Conservation (phyloP, 64 coral and sea anemone genomes). For the Montipora cactus region DNA sequence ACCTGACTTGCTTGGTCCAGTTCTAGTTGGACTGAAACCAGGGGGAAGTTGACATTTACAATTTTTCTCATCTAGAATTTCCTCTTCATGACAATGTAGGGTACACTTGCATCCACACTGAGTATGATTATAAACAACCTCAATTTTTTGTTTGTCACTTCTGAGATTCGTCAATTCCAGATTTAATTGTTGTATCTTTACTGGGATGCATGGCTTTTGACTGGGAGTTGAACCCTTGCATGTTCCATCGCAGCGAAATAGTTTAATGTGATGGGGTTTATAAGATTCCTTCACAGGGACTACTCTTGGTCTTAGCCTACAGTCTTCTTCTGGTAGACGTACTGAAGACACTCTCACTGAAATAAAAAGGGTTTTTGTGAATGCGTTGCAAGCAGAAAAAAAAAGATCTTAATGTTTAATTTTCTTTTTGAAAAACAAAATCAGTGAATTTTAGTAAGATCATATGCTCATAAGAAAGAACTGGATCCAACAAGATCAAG, state of each 20-base stretch:
- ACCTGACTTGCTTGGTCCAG: background rate
- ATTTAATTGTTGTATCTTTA: background rate
- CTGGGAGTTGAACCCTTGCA: background rate
- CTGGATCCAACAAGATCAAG: too few species aligned
- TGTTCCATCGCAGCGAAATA: slow-evolving; percentile 54
- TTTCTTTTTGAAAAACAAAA: too few species aligned
- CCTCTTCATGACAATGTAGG: background rate
- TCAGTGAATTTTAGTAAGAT: too few species aligned
- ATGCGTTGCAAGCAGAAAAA: background rate
- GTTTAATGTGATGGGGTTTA: slow-evolving; percentile 45
- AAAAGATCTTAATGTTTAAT: too few species aligned
- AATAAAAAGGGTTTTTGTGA: background rate
- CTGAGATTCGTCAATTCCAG: background rate
- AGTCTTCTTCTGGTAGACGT: background rate
- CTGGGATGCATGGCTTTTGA: background rate
- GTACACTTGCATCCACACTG: background rate
- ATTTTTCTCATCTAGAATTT: background rate
- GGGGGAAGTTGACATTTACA: background rate
- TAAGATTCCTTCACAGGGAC: background rate
- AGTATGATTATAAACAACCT: slow-evolving; percentile 25
- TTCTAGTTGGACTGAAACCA: rapidly evolving
- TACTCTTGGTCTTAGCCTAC: slow-evolving; percentile 35
- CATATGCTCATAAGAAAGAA: too few species aligned
- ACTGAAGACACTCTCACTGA: background rate
- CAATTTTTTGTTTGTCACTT: background rate